These are phyloP conservation scores for Cirrhinus molitorella DNA, from an alignment of 2,797 vertebrate genomes.

Conservation along the genomic window DNA sequence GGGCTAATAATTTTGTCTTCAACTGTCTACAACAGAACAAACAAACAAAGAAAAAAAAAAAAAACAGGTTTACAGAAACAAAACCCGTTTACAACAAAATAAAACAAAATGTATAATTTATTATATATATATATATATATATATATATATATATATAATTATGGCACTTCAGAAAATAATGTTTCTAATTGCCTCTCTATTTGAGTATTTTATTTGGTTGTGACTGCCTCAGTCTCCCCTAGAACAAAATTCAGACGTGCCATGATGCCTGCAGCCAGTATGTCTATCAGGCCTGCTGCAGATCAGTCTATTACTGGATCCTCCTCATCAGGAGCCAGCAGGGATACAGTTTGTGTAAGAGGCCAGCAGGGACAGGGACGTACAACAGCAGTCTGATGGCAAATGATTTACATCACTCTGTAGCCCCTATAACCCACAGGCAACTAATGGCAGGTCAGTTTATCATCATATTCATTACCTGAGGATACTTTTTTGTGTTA, in stretches of 20 bases:
- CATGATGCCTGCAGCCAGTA: background rate
- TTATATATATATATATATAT: too few species aligned
- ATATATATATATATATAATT: too few species aligned
- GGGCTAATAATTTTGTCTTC: too few species aligned
- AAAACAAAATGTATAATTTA: too few species aligned
- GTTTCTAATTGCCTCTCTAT: background rate
- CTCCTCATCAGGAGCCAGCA: background rate
- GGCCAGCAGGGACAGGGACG: background rate
- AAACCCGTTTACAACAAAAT: too few species aligned
- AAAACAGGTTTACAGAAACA: too few species aligned
- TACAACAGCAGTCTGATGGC: background rate
- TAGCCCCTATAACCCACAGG: background rate
- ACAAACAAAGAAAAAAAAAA: too few species aligned
- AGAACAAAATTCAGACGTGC: background rate
- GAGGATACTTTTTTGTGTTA: background rate
- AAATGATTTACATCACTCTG: background rate
- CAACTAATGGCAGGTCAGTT: background rate
- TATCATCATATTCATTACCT: background rate
- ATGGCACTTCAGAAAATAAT: too few species aligned
- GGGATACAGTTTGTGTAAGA: background rate
- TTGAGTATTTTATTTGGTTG: background rate
- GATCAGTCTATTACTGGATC: slow-evolving; percentile 12
- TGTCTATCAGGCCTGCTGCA: background rate
- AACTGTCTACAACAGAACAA: too few species aligned
- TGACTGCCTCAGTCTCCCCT: background rate